These are phyloP conservation scores for Gallinago stenura DNA, from an alignment of 2,797 vertebrate genomes.

Conservation along the genomic window DNA sequence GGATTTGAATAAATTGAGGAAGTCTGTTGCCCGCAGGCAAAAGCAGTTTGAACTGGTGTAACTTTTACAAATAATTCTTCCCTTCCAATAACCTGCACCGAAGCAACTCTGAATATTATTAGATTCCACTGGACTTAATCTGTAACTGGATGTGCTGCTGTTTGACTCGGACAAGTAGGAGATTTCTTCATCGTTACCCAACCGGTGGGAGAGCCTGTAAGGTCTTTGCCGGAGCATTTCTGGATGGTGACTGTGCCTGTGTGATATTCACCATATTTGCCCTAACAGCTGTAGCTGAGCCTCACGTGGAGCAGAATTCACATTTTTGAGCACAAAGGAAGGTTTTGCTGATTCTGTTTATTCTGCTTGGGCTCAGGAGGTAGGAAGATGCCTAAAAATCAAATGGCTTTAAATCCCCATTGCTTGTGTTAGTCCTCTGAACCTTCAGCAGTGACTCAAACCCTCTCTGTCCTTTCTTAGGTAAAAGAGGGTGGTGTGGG, in stretches of 20 bases:
- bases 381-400: background rate
- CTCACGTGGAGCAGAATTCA: background rate
- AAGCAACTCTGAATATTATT: background rate
- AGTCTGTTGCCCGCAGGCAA: background rate
- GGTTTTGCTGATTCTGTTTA: background rate
- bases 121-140: background rate
- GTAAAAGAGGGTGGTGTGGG: background rate
- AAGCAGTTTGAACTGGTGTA: background rate
- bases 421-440: background rate
- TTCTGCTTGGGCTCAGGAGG: background rate
- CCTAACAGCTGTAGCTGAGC: background rate
- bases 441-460: background rate
- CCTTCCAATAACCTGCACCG: background rate
- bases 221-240: background rate
- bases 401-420: background rate
- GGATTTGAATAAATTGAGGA: slow-evolving; percentile 3
- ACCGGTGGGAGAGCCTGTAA: rapidly evolving
- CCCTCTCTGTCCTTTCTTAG: background rate
- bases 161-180: background rate
- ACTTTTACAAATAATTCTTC: background rate
- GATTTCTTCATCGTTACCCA: background rate
- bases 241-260: background rate
- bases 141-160: background rate
- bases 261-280: background rate
- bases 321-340: background rate